These are phyloP conservation scores for Arion vulgaris DNA, from an alignment of 1,140 invertebrate genomes.

Conservation along the genomic window DNA sequence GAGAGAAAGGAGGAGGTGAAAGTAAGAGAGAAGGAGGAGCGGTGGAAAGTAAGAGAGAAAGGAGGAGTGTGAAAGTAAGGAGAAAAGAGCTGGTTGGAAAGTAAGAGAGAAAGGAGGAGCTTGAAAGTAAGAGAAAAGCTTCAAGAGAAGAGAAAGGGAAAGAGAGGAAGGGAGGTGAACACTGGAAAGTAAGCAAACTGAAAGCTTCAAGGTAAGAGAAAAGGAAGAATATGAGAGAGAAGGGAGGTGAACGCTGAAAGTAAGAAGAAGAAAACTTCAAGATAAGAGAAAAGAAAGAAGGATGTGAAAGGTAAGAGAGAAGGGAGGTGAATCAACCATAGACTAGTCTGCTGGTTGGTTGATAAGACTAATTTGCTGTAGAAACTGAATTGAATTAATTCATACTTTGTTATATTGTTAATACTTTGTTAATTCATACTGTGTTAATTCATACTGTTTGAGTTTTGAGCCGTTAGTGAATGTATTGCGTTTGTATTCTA, in stretches of 20 bases:
- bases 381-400: too few relatives aligned
- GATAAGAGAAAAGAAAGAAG: neutral
- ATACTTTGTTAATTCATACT: too few relatives aligned
- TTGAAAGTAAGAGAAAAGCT: constrained; percentile 13
- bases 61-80: neutral
- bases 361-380: too few relatives aligned
- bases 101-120: neutral
- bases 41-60: too few relatives aligned
- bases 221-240: neutral
- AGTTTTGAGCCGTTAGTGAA: too few relatives aligned
- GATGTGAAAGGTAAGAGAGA: neutral
- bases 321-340: too few relatives aligned
- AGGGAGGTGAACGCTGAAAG: neutral
- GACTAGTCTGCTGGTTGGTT: too few relatives aligned
- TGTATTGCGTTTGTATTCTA: too few relatives aligned
- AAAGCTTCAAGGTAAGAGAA: neutral
- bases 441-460: too few relatives aligned
- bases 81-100: neutral
- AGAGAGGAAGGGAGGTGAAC: constrained; percentile 16
- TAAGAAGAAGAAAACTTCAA: neutral
- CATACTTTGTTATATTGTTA: too few relatives aligned
- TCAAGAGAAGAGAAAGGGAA: constrained; percentile 9
- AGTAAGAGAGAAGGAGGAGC: neutral
- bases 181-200: neutral
- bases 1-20: neutral